Evolutionary conservation across 2,888 invertebrate species (phyloP).

Genomic region (Euclidia mi): DNA sequence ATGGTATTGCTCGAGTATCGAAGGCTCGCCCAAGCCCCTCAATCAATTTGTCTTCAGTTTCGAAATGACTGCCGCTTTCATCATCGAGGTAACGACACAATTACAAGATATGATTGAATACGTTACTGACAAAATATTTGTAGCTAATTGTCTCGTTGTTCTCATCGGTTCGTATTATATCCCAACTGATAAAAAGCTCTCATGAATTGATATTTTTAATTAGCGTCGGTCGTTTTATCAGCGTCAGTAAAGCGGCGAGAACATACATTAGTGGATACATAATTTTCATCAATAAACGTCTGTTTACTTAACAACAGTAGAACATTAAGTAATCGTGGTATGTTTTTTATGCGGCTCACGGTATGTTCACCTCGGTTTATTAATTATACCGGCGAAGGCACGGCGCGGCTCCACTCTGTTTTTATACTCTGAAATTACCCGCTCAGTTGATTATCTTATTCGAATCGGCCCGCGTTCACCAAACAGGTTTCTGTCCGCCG

Average conservation of each 20-base stretch:
- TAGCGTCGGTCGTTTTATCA: conserved; percentile 5
- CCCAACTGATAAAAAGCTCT: not conserved
- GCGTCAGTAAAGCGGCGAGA: conserved; percentile 9
- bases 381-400: conserved; percentile 79
- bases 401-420: conserved; percentile 68
- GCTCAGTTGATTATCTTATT: conserved; percentile 86
- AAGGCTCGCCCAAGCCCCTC: conserved; percentile 67
- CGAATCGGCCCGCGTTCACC: conserved; percentile 73
- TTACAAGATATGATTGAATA: conserved; percentile 43
- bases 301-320: conserved; percentile 57
- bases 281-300: conserved; percentile 50
- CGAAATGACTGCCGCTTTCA: conserved; percentile 75
- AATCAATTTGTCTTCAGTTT: conserved; percentile 80
- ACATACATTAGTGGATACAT: conserved; percentile 14
- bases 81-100: conserved; percentile 57
- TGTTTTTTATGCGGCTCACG: conserved; percentile 55
- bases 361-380: conserved; percentile 72
- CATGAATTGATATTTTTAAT: not conserved
- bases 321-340: conserved; percentile 61
- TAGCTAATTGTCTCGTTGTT: not conserved
- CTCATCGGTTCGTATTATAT: no score
- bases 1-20: conserved; percentile 70
- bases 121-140: conserved; percentile 14
- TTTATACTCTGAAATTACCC: conserved; percentile 82
- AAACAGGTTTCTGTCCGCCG: conserved; percentile 80